Evolutionary conservation across 1,140 invertebrate species (phyloP), one percentile per base, ranked within the genome.

Genomic region (Uloborus diversus): DNA sequence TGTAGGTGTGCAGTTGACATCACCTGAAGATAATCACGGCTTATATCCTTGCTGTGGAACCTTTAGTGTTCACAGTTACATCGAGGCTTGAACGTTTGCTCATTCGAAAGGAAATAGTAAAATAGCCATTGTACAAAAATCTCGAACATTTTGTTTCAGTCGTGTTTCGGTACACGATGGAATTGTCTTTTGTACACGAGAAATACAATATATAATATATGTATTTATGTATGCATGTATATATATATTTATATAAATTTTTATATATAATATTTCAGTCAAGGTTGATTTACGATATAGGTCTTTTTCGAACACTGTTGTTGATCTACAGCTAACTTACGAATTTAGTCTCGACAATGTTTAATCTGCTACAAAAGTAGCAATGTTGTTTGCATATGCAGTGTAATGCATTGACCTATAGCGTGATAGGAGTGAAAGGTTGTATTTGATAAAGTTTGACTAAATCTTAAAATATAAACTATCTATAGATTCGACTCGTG

Each of bases 61-160:
- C n/a, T n/a, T n/a, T n/a, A n/a, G n/a, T n/a, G n/a, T n/a, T n/a
- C n/a, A n/a, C n/a, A n/a, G 28, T 17, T 32, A 25, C 27, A 23
- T 11, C 42, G 42, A 75, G 3, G 61, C 73, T 76, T 78, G 47
- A 66, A 78, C 73, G 32, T 53, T 57, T 78, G 47, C 61, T 78
- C 61, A 47, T 79, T 79, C 49, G 30, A 78, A 78, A 78, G 23
- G 47, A 79, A 68, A 68, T 79, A 79, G 35, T 79, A 79, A 79
- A 79, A 79, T 79, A 79, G 49, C 59, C 65, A 49, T 61, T 69
- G 61, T 79, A 79, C 53, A 79, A 79, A 79, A 78, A 51, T 66
- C 37, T 76, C 25, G 65, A 71, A 17, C 51, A 33, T 57, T 49
- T 64, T 76, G 28, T 61, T 61, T 32, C 32, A 30, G 57, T 61